phyloP scores from a whole-genome alignment of 1,140 invertebrate genomes.

The Aphaenogaster rudis region DNA sequence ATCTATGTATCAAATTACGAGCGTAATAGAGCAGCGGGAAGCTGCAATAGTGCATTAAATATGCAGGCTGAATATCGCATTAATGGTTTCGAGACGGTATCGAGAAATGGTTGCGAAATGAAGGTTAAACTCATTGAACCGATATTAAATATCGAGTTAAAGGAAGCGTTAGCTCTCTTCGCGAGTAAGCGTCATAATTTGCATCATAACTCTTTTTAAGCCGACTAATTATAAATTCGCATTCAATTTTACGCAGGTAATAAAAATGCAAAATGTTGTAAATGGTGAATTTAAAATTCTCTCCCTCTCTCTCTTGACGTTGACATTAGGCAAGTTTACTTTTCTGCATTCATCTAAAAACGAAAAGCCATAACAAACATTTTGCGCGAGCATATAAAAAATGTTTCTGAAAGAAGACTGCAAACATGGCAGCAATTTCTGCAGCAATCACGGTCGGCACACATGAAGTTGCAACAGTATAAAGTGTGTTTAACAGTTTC shows the following conservation, averaged over 20 bases:
- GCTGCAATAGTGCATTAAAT: slow-evolving; percentile 40
- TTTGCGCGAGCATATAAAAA: slow-evolving; percentile 3
- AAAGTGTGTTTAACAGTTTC: slow-evolving; percentile 15
- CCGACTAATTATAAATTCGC: background rate
- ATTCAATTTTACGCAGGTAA: background rate
- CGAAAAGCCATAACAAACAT: background rate
- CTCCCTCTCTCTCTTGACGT: background rate
- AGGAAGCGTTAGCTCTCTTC: slow-evolving; percentile 19
- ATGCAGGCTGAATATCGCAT: slow-evolving; percentile 36
- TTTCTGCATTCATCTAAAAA: background rate
- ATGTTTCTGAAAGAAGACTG: slow-evolving; percentile 9
- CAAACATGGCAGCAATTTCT: slow-evolving; percentile 34
- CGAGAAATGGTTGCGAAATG: slow-evolving; percentile 20
- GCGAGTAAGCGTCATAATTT: slow-evolving; percentile 33
- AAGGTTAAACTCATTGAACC: slow-evolving; percentile 23
- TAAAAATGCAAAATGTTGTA: background rate
- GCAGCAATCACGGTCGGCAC: background rate
- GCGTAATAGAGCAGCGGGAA: slow-evolving; percentile 17
- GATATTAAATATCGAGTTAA: slow-evolving; percentile 38
- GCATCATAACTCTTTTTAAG: background rate
- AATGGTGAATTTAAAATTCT: slow-evolving; percentile 3
- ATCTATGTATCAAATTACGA: slow-evolving; percentile 38
- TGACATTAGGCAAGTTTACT: background rate
- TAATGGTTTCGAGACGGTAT: slow-evolving; percentile 37
- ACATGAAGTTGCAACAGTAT: slow-evolving; percentile 6